Evolutionary conservation across 2,888 invertebrate genomes (phyloP), one percentile per base, ranked within the genome.

Genomic region (Chironomus tentans): DNA sequence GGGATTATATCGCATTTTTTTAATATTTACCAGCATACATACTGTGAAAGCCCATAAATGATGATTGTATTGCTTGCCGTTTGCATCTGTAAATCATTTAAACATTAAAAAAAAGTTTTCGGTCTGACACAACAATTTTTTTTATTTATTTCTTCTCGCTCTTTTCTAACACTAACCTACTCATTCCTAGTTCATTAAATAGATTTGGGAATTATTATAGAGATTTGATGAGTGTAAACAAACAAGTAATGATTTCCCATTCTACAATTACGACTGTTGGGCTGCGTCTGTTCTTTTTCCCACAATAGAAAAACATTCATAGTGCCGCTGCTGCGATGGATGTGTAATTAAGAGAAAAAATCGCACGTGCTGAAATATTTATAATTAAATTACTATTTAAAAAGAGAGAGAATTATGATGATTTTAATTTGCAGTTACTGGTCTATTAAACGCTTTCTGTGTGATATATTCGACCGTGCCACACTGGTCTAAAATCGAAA

Each of bases 81-180:
- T 56, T 56, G 56, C 56, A 71, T 71, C 71, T 71, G 71, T 71
- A 71, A 71, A 71, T 71, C 56, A 71, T 71, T n/a, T n/a, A n/a
- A n/a, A n/a, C n/a, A n/a, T n/a, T n/a, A n/a, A n/a, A n/a, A n/a
- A n/a, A n/a, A n/a, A n/a, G n/a, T n/a, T n/a, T 69, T 24, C 12
- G 7, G 38, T 38, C 38, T 38, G 38, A 38, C 38, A 38, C 38
- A 18, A 56, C 56, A 56, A 7, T 56, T 15, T 22, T 21, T 62
- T 22, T 65, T 65, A 65, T 56, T 56, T 56, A 15, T 56, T 15
- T 56, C 15, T 56, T 56, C 22, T 15, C 15, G 56, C 56, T 56
- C 56, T 18, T 38, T 38, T 56, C 15, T 5, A 18, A 18, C 56
- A 56, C 18, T 56, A 56, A 56, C 18, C 56, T 56, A 38, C 22